Evolutionary conservation across 2,113 vertebrate species (phyloP).

Genomic region (Formicarius rufipectus): DNA sequence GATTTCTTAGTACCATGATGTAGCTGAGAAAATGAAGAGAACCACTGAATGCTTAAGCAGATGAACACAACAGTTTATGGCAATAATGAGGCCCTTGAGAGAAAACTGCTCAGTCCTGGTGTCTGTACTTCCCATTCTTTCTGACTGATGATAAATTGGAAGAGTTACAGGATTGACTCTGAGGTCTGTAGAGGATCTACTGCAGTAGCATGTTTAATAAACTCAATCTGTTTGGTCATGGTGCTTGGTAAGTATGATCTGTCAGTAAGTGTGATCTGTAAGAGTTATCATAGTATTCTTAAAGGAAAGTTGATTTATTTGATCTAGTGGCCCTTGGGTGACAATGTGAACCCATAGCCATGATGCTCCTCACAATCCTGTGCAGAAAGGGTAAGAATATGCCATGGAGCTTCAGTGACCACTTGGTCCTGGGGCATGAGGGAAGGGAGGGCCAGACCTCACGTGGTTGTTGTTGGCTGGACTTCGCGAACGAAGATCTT

Average conservation of each 20-base stretch:
- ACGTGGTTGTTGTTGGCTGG: too few species aligned
- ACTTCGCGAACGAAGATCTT: too few species aligned
- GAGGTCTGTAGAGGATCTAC: neutral
- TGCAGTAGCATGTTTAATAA: neutral
- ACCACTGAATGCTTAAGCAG: neutral
- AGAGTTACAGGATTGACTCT: neutral
- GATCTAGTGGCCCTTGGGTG: neutral
- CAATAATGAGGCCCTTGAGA: neutral
- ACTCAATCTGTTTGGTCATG: neutral
- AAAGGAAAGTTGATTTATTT: neutral
- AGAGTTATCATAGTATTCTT: neutral
- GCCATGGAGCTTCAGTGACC: neutral
- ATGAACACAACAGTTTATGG: neutral
- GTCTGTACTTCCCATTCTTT: neutral
- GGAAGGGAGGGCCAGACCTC: neutral
- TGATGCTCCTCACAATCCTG: neutral
- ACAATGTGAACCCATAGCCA: accelerated
- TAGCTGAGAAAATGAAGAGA: neutral
- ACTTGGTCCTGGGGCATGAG: neutral
- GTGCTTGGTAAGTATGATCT: neutral
- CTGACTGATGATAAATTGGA: neutral
- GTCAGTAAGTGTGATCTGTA: neutral
- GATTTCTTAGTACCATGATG: neutral
- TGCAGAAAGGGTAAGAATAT: neutral
- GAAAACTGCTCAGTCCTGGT: neutral